Evolutionary conservation across 2,113 vertebrate species (phyloP).

Genomic region (Lutjanus erythropterus): DNA sequence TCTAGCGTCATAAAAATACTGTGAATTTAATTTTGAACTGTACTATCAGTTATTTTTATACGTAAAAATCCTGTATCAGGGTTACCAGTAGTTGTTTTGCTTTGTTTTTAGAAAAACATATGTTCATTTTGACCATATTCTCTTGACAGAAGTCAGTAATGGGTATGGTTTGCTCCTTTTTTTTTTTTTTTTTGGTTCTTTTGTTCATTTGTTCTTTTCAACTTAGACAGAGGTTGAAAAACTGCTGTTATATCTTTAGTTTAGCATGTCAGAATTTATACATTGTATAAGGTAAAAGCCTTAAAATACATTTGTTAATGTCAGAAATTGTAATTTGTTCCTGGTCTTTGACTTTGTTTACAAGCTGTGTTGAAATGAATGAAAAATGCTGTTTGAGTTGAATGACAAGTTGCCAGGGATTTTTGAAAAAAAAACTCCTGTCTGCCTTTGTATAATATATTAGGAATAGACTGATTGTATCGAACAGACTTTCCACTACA

Average conservation of each 20-base stretch:
- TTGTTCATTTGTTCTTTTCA: slow-evolving; percentile 83
- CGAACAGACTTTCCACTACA: slow-evolving; percentile 33
- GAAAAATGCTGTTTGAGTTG: slow-evolving; percentile 34
- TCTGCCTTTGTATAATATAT: slow-evolving; percentile 73
- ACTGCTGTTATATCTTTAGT: slow-evolving; percentile 85
- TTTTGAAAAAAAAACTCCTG: slow-evolving; percentile 49
- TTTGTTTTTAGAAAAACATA: slow-evolving; percentile 73
- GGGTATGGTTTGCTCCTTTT: slow-evolving; percentile 48
- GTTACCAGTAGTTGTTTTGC: slow-evolving; percentile 73
- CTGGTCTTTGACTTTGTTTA: slow-evolving; percentile 79
- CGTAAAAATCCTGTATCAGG: slow-evolving; percentile 87
- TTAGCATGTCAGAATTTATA: slow-evolving; percentile 98
- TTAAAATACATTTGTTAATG: slow-evolving; percentile 86
- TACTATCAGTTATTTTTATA: slow-evolving; percentile 88
- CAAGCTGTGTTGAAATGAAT: slow-evolving; percentile 53
- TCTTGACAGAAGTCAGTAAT: slow-evolving; percentile 55
- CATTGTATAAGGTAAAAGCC: slow-evolving; percentile 86
- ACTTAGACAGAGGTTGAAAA: slow-evolving; percentile 74
- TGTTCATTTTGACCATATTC: slow-evolving; percentile 78
- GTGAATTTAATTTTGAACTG: slow-evolving; percentile 92
- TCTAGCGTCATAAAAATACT: slow-evolving; percentile 87
- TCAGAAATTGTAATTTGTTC: slow-evolving; percentile 80
- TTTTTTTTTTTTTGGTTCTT: slow-evolving; percentile 34
- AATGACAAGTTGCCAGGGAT: slow-evolving; percentile 28
- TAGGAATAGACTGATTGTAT: slow-evolving; percentile 45